phyloP scores from a whole-genome alignment of 2,888 invertebrate genomes.

The Dysmachus trigonus region DNA sequence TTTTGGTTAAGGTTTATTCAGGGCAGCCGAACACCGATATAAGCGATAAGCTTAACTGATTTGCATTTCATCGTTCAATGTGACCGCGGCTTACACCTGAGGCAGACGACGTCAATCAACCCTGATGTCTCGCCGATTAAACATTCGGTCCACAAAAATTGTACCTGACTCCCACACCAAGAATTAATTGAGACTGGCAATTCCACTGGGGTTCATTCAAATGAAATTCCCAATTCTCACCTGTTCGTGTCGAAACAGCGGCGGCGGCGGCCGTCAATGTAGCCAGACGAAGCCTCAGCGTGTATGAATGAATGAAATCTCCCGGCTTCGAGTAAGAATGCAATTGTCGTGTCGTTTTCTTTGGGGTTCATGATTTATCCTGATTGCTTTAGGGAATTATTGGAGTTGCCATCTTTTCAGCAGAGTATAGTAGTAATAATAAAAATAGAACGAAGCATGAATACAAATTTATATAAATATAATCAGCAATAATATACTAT shows the following conservation, averaged over 20 bases:
- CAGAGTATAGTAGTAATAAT: not conserved
- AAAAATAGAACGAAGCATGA: too few relatives aligned
- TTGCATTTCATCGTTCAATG: not conserved
- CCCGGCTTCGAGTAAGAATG: constrained; percentile 8
- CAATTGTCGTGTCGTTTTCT: constrained; percentile 1
- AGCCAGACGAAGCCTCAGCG: not conserved
- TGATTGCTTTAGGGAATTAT: not conserved
- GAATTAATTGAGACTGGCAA: not conserved
- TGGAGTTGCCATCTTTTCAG: not conserved
- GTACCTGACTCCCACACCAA: not conserved
- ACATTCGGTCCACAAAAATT: not conserved
- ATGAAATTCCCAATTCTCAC: constrained; percentile 20
- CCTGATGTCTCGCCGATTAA: not conserved
- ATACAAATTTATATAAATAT: too few relatives aligned
- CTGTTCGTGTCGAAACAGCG: not conserved
- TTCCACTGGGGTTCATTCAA: not conserved
- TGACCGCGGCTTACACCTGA: not conserved
- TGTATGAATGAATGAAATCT: constrained; percentile 26
- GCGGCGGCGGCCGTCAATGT: not conserved
- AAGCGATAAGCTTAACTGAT: not conserved
- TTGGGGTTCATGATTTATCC: not conserved
- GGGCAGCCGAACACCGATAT: not conserved
- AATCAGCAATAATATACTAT: too few relatives aligned
- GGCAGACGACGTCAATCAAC: not conserved
- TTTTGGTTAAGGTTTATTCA: not conserved